Evolutionary conservation across 2,797 vertebrate genomes (phyloP).

Genomic region (Acrossocheilus fasciatus): DNA sequence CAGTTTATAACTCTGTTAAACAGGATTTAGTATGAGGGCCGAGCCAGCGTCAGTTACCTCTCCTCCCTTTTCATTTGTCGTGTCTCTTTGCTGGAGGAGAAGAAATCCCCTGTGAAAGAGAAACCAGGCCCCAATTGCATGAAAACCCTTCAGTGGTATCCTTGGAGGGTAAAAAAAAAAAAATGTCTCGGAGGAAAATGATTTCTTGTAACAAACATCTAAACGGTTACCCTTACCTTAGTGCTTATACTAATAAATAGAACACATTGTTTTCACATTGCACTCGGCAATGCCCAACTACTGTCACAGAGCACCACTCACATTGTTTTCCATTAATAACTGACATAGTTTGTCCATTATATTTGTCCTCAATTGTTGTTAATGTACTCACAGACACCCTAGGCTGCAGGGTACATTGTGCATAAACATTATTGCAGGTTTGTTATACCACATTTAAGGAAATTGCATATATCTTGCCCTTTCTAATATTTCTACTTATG

Average conservation of each 20-base stretch:
- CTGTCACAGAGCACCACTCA: too few species aligned
- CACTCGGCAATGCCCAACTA: too few species aligned
- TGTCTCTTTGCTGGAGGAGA: not conserved
- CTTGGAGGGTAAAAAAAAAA: not conserved
- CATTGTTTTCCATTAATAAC: too few species aligned
- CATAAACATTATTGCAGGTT: too few species aligned
- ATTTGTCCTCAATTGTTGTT: too few species aligned
- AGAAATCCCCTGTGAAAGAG: not conserved
- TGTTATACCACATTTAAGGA: too few species aligned
- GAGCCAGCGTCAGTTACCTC: conserved; percentile 44
- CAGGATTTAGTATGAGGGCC: conserved; percentile 62
- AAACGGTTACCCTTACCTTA: not conserved
- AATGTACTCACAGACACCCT: too few species aligned
- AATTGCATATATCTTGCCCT: too few species aligned
- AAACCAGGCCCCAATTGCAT: not conserved
- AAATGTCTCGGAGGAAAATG: not conserved
- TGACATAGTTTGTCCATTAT: too few species aligned
- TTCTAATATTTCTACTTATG: too few species aligned
- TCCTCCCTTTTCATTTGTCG: conserved; percentile 57
- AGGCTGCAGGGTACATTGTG: too few species aligned
- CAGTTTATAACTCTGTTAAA: conserved; percentile 73
- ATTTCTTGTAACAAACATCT: not conserved
- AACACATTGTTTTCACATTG: not conserved
- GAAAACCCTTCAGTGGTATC: not conserved
- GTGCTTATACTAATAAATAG: not conserved